Base-by-base conservation (phyloP, 2,888 invertebrate genomes). In the Nymphalis polychloros region DNA sequence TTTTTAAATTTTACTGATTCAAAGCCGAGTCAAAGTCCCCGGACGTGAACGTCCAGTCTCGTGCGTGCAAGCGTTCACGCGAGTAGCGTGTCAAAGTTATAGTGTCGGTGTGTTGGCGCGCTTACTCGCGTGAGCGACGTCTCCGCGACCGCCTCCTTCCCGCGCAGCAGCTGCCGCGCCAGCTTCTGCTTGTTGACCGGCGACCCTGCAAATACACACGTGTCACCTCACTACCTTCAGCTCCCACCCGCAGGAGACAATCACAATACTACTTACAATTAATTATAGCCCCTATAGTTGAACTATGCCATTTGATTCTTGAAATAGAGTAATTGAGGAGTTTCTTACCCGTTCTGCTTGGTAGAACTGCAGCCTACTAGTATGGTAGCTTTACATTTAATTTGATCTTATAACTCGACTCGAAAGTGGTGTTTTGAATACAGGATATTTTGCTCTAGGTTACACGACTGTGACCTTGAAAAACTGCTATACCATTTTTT, bases 171-270 rank as follows among this genome's bases (percentile, higher is more conserved):
- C 89, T 95, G 95, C 89, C 96, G 96, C 87, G 95, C 96, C 92
- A 96, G 93, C 93, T 96, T 96, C 93, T 95, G 95, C 92, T 94
- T 95, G 93, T 96, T 96, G 92, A 96, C 95, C 76, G 96, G 96
- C 76, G 96, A 95, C 87, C 96, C 96, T 96, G 94, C 63, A 92
- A 88, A 88, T 79, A 31, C n/a, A 57, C 6, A 49, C n/a, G 17
- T 19, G n/a, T n/a, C n/a, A 35, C 31, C 55, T 57, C 31, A 57
- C 55, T n/a, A 6, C 17, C n/a, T 13, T 13, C 41, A 10, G 8
- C 49, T 19, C 49, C 17, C 49, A 17, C 49, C 8, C 49, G 19
- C 8, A 7, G 49, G 19, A 8, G 17, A 6, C 49, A 19, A 5
- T 7, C 41, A 41, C 49, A 7, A 17, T 17, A n/a, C 17, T 49